phyloP scores from a whole-genome alignment of 2,888 invertebrate genomes.

The Petrolisthes cinctipes region DNA sequence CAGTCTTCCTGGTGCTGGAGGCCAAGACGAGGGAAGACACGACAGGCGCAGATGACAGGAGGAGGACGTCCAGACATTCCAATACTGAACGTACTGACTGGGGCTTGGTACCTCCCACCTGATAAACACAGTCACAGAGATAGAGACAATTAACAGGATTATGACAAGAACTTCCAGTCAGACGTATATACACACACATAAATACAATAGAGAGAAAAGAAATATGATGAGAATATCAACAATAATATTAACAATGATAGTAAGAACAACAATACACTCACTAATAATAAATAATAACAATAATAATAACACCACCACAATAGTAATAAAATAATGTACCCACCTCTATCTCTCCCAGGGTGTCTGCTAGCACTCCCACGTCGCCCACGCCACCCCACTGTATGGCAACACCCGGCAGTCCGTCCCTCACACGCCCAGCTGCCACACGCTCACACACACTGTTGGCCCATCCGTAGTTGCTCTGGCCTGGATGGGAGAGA shows the following conservation, averaged over 20 bases:
- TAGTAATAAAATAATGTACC: not conserved
- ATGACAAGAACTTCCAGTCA: not conserved
- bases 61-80: constrained; percentile 78
- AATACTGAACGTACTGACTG: constrained; percentile 96
- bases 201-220: not conserved
- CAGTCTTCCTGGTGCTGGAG: constrained; percentile 80
- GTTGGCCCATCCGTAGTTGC: constrained; percentile 97
- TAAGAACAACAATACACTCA: no score
- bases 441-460: constrained; percentile 96
- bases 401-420: constrained; percentile 89
- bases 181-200: no score
- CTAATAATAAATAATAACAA: no score
- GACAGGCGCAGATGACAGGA: constrained; percentile 88
- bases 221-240: not conserved
- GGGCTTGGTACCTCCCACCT: constrained; percentile 94
- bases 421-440: constrained; percentile 85
- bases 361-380: constrained; percentile 91
- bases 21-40: constrained; percentile 89
- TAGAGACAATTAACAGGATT: not conserved
- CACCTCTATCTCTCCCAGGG: constrained; percentile 88
- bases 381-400: constrained; percentile 99
- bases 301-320: no score
- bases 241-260: no score
- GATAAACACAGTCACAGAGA: constrained; percentile 68
- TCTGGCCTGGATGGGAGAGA: constrained; percentile 76